Conservation (phyloP, 1,140 invertebrate genomes). For the Rhopalosiphum padi region DNA sequence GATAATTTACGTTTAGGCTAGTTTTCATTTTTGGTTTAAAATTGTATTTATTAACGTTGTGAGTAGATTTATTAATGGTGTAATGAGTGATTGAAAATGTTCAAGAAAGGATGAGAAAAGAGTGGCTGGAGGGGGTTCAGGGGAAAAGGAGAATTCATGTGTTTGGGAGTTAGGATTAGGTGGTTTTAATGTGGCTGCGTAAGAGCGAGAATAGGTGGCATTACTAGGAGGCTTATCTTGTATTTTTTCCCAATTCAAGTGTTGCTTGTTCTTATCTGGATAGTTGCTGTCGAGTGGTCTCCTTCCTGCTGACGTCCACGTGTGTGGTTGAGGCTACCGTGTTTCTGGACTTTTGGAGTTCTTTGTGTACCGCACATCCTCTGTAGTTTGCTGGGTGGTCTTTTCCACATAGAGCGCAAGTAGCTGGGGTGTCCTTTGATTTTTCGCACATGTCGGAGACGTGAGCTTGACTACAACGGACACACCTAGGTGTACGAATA, state of each 20-base stretch:
- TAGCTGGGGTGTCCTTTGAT: constrained; percentile 61
- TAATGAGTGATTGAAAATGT: constrained; percentile 21
- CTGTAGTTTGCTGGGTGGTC: constrained; percentile 63
- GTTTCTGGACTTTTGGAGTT: constrained; percentile 38
- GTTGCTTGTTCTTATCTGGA: neutral
- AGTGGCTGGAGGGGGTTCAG: neutral
- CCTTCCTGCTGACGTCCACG: neutral
- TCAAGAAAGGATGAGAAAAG: neutral
- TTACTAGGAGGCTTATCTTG: neutral
- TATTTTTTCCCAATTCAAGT: neutral
- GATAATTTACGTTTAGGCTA: too few species aligned
- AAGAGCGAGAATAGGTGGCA: neutral
- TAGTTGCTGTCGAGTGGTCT: neutral
- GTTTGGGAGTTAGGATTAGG: neutral
- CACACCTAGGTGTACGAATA: constrained; percentile 61
- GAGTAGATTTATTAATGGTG: constrained; percentile 23
- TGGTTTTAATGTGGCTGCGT: neutral
- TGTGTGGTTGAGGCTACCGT: neutral
- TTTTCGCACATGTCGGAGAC: constrained; percentile 63
- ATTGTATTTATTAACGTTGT: constrained; percentile 39
- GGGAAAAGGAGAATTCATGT: neutral
- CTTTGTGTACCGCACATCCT: constrained; percentile 45
- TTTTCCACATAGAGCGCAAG: constrained; percentile 62
- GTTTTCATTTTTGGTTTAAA: constrained; percentile 44
- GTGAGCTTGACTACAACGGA: constrained; percentile 63